Evolutionary conservation across 2,113 vertebrate genomes (phyloP).

Genomic region (Riparia riparia): DNA sequence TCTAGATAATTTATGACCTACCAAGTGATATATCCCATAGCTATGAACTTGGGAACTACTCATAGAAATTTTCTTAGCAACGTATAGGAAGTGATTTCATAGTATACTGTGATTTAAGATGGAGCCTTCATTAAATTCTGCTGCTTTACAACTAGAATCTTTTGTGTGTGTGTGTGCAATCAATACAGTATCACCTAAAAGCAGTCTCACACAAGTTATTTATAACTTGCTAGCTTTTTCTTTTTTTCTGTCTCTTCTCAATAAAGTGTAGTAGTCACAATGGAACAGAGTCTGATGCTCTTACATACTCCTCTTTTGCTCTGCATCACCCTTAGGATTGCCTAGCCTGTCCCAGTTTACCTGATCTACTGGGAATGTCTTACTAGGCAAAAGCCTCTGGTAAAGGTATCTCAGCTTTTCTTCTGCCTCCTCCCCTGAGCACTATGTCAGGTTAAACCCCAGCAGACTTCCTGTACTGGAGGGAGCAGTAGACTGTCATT

Average conservation of each 20-base stretch:
- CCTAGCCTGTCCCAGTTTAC: neutral
- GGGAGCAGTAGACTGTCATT: neutral
- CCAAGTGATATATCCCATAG: neutral
- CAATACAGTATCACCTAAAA: slow-evolving; percentile 8
- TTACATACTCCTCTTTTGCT: neutral
- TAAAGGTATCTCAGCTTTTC: neutral
- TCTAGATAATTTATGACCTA: slow-evolving; percentile 27
- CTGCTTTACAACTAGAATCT: neutral
- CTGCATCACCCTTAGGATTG: neutral
- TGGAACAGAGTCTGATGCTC: neutral
- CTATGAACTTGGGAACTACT: neutral
- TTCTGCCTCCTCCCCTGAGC: neutral
- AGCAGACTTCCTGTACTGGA: neutral
- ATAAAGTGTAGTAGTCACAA: neutral
- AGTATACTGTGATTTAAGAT: slow-evolving; percentile 4
- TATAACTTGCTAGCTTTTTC: neutral
- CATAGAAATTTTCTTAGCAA: neutral
- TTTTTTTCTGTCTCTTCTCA: neutral
- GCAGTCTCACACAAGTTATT: neutral
- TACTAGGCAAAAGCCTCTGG: neutral
- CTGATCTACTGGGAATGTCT: neutral
- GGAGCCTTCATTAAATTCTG: slow-evolving; percentile 24
- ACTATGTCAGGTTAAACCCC: neutral
- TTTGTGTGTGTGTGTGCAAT: neutral
- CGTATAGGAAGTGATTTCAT: neutral